These are phyloP conservation scores for Clarias macrocephalus DNA, from an alignment of 2,113 vertebrate genomes.

Conservation along the genomic window DNA sequence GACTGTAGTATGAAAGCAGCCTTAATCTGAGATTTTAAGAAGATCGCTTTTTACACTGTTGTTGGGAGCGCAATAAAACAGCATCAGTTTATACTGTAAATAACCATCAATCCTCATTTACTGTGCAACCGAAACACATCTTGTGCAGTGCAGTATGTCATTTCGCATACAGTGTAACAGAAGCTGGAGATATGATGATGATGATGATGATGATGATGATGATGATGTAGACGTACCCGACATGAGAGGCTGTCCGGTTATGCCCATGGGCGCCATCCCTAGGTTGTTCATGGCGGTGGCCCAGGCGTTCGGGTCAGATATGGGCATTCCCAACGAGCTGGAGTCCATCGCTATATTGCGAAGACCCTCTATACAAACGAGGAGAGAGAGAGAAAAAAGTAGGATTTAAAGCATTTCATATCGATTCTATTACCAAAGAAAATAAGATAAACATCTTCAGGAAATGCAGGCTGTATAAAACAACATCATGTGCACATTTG, in stretches of 20 bases:
- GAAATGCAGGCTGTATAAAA: slow-evolving; percentile 5
- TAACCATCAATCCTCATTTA: no score
- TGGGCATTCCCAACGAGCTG: slow-evolving; percentile 83
- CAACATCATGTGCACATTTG: neutral
- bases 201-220: no score
- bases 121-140: neutral
- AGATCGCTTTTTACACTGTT: no score
- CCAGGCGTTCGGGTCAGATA: slow-evolving; percentile 91
- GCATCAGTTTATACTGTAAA: no score
- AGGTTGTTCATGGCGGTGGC: slow-evolving; percentile 97
- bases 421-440: neutral
- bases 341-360: slow-evolving; percentile 85
- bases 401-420: neutral
- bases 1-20: no score
- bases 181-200: no score
- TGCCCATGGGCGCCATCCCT: slow-evolving; percentile 89
- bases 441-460: neutral
- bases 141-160: neutral
- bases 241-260: slow-evolving; percentile 87
- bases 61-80: no score
- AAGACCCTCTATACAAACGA: slow-evolving; percentile 76
- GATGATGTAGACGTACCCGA: slow-evolving; percentile 73
- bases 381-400: slow-evolving; percentile 2
- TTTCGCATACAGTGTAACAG: neutral
- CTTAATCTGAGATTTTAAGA: no score